Evolutionary conservation across 2,113 vertebrate genomes (phyloP), one percentile per base, ranked within the genome.

Genomic region (Notarius quadriscutis): DNA sequence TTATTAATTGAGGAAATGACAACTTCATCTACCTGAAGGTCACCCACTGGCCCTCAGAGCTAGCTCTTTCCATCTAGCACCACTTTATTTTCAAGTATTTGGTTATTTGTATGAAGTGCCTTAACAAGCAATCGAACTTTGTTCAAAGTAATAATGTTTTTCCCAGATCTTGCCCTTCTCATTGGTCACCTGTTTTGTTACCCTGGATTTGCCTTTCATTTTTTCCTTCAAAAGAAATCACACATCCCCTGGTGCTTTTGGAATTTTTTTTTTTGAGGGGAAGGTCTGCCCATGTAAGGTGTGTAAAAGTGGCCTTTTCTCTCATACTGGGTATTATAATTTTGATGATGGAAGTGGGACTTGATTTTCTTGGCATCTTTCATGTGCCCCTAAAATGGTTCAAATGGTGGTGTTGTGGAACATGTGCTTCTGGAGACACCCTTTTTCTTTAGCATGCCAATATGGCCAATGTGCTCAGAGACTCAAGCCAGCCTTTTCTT

Each of bases 71-170:
- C 85, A 92, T 91, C 90, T 91, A 90, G 90, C 89, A 62, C 88
- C 88, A 75, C 91, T 86, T 62, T 92, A 93, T 77, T n/a, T 74
- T 89, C 91, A 92, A 87, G 94, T 96, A 97, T 95, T 95, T 96
- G 96, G 96, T 96, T 95, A 96, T 97, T 97, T 97, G 96, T 98
- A 98, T 97, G 94, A 99, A 99, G 98, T 99, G 98, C 98, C 98
- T 99, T 99, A 99, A 93, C 91, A 95, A 97, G 97, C 97, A 97
- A 96, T 95, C 96, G 95, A 94, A 97, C 97, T 97, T 81, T 96
- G 95, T 97, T 97, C 92, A 91, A 97, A 98, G 94, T 96, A 97
- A 97, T 96, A 97, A 94, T 93, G 89, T 90, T 62, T 87, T 87
- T 93, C 78, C 55, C 86, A 93, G 93, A 93, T 95, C 93, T 91